A percentile compares a stretch with the other conserved stretches of the same genome.
Conservation (phyloP, 2,113 vertebrate genomes). For the Castor canadensis region DNA sequence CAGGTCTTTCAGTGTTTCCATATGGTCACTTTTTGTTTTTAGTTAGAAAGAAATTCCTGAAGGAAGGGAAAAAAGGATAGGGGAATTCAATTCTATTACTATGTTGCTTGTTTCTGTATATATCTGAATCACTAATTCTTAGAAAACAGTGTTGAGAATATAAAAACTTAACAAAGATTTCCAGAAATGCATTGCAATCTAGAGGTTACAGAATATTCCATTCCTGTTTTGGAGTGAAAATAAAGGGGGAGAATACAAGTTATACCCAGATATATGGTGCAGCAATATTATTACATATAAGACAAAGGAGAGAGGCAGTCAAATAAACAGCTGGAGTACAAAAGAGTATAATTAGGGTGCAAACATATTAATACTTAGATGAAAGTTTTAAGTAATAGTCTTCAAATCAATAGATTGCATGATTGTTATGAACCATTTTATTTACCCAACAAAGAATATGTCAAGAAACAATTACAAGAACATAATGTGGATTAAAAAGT, state of each 20-base stretch:
- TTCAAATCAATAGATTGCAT: background rate
- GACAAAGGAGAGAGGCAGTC: background rate
- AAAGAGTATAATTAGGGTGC: background rate
- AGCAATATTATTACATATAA: background rate
- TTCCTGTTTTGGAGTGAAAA: background rate
- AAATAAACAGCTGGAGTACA: background rate
- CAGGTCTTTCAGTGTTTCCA: background rate
- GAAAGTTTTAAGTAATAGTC: background rate
- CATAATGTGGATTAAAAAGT: background rate
- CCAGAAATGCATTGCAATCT: background rate
- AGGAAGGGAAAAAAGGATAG: background rate
- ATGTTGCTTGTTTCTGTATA: background rate
- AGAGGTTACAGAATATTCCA: background rate
- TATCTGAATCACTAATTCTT: conserved; percentile 17
- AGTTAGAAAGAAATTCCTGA: background rate
- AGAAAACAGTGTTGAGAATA: background rate
- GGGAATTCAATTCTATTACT: background rate
- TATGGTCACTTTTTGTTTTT: background rate
- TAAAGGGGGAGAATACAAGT: background rate
- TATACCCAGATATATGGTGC: background rate
- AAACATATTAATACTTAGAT: conserved; percentile 30
- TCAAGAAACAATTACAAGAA: conserved; percentile 8
- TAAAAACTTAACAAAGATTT: background rate
- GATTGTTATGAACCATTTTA: background rate
- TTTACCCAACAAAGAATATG: background rate